Evolutionary conservation across 2,888 invertebrate genomes (phyloP).

Genomic region (Empis livida): DNA sequence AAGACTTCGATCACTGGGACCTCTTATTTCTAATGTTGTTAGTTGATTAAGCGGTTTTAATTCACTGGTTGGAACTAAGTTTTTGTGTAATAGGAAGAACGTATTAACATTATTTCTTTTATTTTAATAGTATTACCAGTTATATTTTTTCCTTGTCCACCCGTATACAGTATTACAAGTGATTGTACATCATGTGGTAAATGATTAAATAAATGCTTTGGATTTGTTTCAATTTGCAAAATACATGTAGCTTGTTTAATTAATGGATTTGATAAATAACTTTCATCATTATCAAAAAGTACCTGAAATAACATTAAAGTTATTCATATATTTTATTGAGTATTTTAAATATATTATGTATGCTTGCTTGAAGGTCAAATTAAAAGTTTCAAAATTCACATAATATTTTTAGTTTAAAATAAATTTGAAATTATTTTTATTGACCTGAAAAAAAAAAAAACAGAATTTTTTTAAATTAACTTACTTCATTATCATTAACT

Average conservation of each 20-base stretch:
- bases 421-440: not conserved
- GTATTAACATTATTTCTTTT: not conserved
- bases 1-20: slow-evolving; percentile 36
- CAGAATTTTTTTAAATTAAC: not conserved
- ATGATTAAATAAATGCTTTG: slow-evolving; percentile 30
- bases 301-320: slow-evolving; percentile 21
- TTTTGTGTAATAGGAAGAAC: not conserved
- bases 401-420: not conserved
- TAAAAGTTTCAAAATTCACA: no score
- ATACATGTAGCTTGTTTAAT: slow-evolving; percentile 42
- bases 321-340: no score
- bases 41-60: slow-evolving; percentile 34
- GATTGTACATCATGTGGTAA: slow-evolving; percentile 41
- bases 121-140: slow-evolving; percentile 19
- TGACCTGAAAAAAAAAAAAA: no score
- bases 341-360: no score
- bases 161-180: slow-evolving; percentile 43
- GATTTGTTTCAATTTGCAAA: slow-evolving; percentile 37
- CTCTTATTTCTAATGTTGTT: slow-evolving; percentile 46
- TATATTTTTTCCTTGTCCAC: slow-evolving; percentile 32
- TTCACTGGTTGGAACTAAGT: slow-evolving; percentile 20
- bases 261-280: slow-evolving; percentile 32
- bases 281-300: slow-evolving; percentile 33
- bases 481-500: slow-evolving; percentile 18
- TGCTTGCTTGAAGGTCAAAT: no score